Percentiles rank a stretch among this genome's conserved stretches.
Conservation (phyloP, 2,797 vertebrate species). For the Phataginus tetradactyla region DNA sequence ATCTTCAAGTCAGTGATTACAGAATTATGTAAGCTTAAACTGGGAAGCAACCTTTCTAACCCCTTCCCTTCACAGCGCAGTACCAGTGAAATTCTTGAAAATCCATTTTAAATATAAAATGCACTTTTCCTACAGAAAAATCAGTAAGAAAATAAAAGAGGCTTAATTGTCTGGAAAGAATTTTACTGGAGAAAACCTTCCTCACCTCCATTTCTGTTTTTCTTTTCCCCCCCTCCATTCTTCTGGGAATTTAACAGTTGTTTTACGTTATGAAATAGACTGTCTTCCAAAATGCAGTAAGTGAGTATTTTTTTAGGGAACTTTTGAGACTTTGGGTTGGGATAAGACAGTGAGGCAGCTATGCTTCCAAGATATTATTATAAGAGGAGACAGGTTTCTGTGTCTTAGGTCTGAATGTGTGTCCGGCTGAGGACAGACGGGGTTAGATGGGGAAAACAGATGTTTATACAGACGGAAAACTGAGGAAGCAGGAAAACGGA, state of each 20-base stretch:
- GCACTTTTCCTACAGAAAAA: neutral
- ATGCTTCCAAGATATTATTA: accelerated
- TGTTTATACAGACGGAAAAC: neutral
- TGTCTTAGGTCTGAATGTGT: neutral
- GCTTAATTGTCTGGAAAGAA: neutral
- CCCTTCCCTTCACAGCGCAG: neutral
- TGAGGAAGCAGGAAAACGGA: accelerated
- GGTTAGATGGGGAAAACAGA: neutral
- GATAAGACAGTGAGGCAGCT: accelerated
- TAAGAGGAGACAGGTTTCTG: neutral
- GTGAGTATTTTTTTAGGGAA: neutral
- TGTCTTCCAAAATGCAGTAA: neutral
- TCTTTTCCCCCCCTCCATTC: neutral
- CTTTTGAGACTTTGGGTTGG: too few relatives aligned
- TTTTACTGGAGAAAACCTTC: neutral
- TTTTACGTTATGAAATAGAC: neutral
- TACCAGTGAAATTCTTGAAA: too few relatives aligned
- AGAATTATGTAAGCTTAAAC: neutral
- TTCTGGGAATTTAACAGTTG: neutral
- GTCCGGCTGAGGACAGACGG: neutral
- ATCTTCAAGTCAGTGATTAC: neutral
- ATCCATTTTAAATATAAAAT: neutral
- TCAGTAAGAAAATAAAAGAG: neutral
- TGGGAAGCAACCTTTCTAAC: neutral
- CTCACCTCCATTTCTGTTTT: neutral